Percentiles rank a stretch among this genome's conserved stretches.
Evolutionary conservation across 2,113 vertebrate genomes (phyloP).

Genomic region (Agapornis roseicollis): DNA sequence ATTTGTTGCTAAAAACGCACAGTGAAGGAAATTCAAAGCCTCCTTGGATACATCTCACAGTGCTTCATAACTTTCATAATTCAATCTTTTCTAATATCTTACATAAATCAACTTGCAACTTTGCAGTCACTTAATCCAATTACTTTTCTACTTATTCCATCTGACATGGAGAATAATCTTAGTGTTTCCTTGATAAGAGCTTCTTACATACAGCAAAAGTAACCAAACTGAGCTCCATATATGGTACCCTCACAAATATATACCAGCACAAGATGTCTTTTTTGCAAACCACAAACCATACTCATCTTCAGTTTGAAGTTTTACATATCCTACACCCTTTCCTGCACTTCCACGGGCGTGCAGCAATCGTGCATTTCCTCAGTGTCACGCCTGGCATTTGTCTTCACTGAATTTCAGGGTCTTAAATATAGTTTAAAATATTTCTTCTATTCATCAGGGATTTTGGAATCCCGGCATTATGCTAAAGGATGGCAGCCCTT

Average conservation of each 20-base stretch:
- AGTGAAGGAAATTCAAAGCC: constrained; percentile 28
- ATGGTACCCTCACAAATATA: not conserved
- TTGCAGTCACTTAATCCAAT: not conserved
- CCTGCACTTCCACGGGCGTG: not conserved
- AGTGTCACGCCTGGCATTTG: not conserved
- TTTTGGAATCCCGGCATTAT: not conserved
- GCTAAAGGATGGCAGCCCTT: not conserved
- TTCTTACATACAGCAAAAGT: not conserved
- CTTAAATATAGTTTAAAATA: not conserved
- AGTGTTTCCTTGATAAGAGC: not conserved
- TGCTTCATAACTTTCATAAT: not conserved
- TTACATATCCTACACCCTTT: not conserved
- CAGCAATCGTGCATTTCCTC: not conserved
- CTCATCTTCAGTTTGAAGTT: not conserved
- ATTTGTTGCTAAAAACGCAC: constrained; percentile 40
- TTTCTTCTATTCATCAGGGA: not conserved
- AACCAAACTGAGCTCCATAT: not conserved
- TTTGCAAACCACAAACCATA: not conserved
- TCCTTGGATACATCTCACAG: not conserved
- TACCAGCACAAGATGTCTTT: not conserved
- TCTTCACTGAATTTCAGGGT: not conserved
- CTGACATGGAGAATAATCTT: not conserved
- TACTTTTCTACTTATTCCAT: not conserved
- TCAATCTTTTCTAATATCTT: not conserved
- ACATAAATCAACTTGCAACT: constrained; percentile 11